phyloP scores from a whole-genome alignment of 1,140 invertebrate genomes.

The Eueides isabella region DNA sequence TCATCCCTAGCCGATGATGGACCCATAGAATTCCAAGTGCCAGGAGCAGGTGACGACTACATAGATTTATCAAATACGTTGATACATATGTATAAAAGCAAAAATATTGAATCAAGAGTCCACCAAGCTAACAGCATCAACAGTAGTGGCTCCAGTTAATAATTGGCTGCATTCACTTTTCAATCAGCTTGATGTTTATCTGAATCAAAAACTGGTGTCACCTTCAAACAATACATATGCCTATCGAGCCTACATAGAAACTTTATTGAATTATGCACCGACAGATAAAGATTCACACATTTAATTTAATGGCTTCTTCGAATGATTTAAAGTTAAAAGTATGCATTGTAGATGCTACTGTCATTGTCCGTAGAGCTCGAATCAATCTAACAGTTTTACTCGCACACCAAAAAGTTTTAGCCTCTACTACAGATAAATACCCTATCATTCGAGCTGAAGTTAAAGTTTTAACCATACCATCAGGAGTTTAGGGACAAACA shows the following conservation, averaged over 20 bases:
- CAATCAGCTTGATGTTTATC: slow-evolving; percentile 45
- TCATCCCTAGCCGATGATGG: slow-evolving; percentile 10
- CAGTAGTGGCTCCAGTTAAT: slow-evolving; percentile 51
- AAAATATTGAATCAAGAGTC: slow-evolving; percentile 51
- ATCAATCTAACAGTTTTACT: slow-evolving; percentile 54
- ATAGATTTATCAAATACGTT: slow-evolving; percentile 65
- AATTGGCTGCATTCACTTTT: slow-evolving; percentile 75
- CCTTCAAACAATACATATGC: background rate
- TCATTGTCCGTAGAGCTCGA: slow-evolving; percentile 57
- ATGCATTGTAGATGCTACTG: slow-evolving; percentile 47
- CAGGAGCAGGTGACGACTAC: slow-evolving; percentile 41
- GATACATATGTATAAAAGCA: slow-evolving; percentile 57
- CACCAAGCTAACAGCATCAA: slow-evolving; percentile 31
- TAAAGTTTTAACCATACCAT: slow-evolving; percentile 6
- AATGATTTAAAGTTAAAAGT: slow-evolving; percentile 45
- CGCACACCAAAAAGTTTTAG: slow-evolving; percentile 3
- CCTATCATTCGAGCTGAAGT: slow-evolving; percentile 4
- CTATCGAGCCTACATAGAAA: slow-evolving; percentile 76
- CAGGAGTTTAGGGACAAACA: slow-evolving; percentile 30
- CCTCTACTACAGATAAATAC: background rate
- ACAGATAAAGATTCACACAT: slow-evolving; percentile 63
- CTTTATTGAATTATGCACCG: slow-evolving; percentile 57
- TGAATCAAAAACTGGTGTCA: slow-evolving; percentile 2
- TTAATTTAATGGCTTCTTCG: slow-evolving; percentile 46
- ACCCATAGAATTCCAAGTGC: slow-evolving; percentile 14